A percentile compares a stretch with the other conserved stretches of the same genome.
These are phyloP conservation scores for Homarus gammarus DNA, from an alignment of 2,888 invertebrate genomes.

Conservation along the genomic window DNA sequence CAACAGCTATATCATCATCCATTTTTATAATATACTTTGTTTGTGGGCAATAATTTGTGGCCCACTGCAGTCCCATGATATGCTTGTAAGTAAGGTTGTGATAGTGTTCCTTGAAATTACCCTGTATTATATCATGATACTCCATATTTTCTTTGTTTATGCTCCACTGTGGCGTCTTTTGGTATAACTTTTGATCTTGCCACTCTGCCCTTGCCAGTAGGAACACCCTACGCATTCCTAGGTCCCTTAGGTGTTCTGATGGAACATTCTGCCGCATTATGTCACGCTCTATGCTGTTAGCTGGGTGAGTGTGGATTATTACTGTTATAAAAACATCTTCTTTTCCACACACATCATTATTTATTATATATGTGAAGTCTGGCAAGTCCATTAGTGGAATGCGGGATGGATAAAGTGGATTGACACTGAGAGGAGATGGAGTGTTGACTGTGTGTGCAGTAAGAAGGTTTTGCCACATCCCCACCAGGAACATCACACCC, in stretches of 20 bases:
- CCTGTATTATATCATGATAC: constrained; percentile 87
- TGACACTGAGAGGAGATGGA: constrained; percentile 41
- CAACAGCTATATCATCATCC: constrained; percentile 89
- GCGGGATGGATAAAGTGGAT: constrained; percentile 47
- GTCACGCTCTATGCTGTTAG: constrained; percentile 85
- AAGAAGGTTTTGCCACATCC: constrained; percentile 42
- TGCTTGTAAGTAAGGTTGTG: constrained; percentile 92
- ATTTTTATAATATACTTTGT: constrained; percentile 87
- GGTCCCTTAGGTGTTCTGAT: constrained; percentile 81
- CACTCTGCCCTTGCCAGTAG: constrained; percentile 82
- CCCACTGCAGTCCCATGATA: constrained; percentile 89
- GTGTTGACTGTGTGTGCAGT: background rate
- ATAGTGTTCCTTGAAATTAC: constrained; percentile 88
- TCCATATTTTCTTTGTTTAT: constrained; percentile 79
- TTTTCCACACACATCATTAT: constrained; percentile 77
- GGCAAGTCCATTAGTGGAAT: constrained; percentile 75
- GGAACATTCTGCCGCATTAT: constrained; percentile 86
- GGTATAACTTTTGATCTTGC: constrained; percentile 68
- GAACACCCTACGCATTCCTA: constrained; percentile 85
- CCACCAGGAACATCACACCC: background rate
- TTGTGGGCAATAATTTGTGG: constrained; percentile 83
- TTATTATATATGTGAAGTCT: constrained; percentile 77
- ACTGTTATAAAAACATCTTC: constrained; percentile 76
- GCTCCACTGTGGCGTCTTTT: constrained; percentile 77
- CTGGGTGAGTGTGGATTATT: constrained; percentile 89